Evolutionary conservation across 2,888 invertebrate genomes (phyloP).

Genomic region (Campaea margaritaria): DNA sequence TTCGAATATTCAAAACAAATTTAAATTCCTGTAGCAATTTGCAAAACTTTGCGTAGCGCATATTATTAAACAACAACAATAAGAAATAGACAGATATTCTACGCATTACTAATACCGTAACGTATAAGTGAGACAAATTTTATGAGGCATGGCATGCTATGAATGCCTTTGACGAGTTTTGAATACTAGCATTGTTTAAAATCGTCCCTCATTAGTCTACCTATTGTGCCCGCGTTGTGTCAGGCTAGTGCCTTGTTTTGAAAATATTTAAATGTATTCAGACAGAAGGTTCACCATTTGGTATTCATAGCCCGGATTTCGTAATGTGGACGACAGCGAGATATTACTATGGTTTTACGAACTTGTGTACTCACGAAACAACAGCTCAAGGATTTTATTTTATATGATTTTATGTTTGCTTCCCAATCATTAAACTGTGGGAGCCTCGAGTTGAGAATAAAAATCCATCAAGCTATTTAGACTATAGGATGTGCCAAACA

Average conservation of each 20-base stretch:
- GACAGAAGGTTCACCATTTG: constrained; percentile 45
- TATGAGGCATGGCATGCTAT: constrained; percentile 15
- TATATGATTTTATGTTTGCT: neutral
- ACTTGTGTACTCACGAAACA: constrained; percentile 5
- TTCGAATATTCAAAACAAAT: constrained; percentile 2
- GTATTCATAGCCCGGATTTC: constrained; percentile 45
- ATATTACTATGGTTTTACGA: constrained; percentile 13
- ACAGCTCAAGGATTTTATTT: constrained; percentile 4
- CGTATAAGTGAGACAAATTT: constrained; percentile 27
- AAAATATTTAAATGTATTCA: constrained; percentile 59
- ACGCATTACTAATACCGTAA: constrained; percentile 3
- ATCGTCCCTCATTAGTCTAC: constrained; percentile 48
- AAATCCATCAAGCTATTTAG: too few species aligned
- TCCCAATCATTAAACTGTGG: neutral
- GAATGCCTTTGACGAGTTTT: constrained; percentile 34
- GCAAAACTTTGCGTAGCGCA: neutral
- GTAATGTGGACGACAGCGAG: constrained; percentile 35
- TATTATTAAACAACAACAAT: neutral
- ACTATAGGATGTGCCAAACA: too few species aligned
- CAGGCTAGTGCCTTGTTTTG: constrained; percentile 33
- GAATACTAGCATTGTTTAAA: constrained; percentile 41
- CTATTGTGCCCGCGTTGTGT: constrained; percentile 40
- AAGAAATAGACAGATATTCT: neutral
- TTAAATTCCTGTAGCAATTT: neutral
- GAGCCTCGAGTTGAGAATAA: too few species aligned